Conservation (phyloP, 2,888 invertebrate genomes). For the Blera fallax region DNA sequence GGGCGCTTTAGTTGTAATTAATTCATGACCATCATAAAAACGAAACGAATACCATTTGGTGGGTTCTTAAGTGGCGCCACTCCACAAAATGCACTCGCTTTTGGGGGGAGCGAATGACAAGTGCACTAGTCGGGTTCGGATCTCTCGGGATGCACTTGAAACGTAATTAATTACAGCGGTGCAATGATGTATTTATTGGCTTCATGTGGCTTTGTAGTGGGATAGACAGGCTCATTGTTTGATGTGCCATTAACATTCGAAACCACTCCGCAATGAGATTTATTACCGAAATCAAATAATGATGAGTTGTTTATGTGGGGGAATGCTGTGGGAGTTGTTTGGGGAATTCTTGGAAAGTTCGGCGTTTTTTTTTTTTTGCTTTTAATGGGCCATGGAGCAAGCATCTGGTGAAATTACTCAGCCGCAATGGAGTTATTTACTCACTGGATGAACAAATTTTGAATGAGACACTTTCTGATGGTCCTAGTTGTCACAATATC, state of each 20-base stretch:
- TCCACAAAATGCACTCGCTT: constrained; percentile 8
- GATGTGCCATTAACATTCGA: constrained; percentile 51
- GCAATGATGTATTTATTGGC: constrained; percentile 68
- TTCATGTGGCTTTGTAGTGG: constrained; percentile 1
- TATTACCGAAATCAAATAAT: constrained; percentile 8
- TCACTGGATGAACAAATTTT: too few species aligned
- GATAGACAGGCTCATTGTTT: constrained; percentile 54
- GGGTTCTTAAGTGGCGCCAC: constrained; percentile 62
- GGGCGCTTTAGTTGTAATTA: constrained; percentile 50
- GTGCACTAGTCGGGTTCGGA: constrained; percentile 4
- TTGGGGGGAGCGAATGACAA: constrained; percentile 29
- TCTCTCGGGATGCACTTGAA: constrained; percentile 50
- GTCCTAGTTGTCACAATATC: too few species aligned
- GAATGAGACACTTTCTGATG: background rate
- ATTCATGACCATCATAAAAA: constrained; percentile 64
- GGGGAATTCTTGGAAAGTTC: background rate
- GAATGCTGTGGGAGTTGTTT: background rate
- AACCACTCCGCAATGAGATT: constrained; percentile 17
- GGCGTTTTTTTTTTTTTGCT: background rate
- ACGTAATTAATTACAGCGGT: constrained; percentile 60
- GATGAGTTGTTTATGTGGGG: constrained; percentile 5
- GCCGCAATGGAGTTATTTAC: too few species aligned
- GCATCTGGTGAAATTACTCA: too few species aligned
- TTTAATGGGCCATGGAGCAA: background rate
- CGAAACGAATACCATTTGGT: constrained; percentile 29